Evolutionary conservation across 2,888 invertebrate genomes (phyloP), one percentile per base, ranked within the genome.

Genomic region (Archips xylosteana): DNA sequence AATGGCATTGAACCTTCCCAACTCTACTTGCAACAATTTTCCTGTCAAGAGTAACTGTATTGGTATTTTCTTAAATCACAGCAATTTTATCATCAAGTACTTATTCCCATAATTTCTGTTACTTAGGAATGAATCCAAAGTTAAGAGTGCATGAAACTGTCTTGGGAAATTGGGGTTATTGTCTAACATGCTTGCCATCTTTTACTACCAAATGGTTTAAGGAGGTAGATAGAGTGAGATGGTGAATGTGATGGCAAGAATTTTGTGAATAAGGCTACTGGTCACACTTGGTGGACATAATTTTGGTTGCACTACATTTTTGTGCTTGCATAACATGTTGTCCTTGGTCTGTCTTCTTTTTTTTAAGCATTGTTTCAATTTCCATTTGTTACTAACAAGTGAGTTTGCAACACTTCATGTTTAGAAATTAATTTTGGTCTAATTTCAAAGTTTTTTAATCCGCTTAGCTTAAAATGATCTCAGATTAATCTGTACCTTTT

Each of bases 121-220:
- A 45, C 54, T 45, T 34, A 70, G 45, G 10, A 69, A 65, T 65
- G 51, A 64, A 72, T 75, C 75, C 62, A 47, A 74, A 77, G 76
- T 76, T 6, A 73, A 78, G 76, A 75, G 73, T 61, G 75, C 77
- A 74, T 77, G 77, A 77, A 78, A 75, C 65, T 69, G 64, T 67
- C 12, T 76, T 76, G 64, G 67, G 76, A 72, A 76, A 77, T 9
- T 23, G 54, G 47, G 4, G 4, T 54, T 9, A 15, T 54, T 54
- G 9, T 54, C 54, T 23, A 23, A 6, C 15, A 54, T 45, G 23
- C 4, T 54, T 23, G 9, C 54, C 23, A 9, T 54, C 54, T 23
- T n/a, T 54, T 23, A 15, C 54, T 54, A 6, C 15, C 23, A 54
- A 23, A 54, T 54, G 9, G 54, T 54, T 8, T 54, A 23, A 2